Conservation (phyloP, 2,888 invertebrate genomes). For the Sphinx pinastri region DNA sequence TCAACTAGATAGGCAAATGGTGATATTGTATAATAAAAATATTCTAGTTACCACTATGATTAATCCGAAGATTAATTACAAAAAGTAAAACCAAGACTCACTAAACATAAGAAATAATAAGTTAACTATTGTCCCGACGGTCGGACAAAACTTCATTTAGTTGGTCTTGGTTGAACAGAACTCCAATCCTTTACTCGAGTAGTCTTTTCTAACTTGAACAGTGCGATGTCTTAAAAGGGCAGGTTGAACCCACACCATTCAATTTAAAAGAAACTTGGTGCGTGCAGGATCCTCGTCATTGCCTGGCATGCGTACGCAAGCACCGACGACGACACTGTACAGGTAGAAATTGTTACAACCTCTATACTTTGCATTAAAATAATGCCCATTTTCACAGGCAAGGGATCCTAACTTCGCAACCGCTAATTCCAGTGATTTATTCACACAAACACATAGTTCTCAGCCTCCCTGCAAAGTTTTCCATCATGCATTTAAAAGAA, state of each 20-base stretch:
- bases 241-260: constrained; percentile 81
- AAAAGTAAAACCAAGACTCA: constrained; percentile 84
- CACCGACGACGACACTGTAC: constrained; percentile 76
- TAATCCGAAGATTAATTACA: constrained; percentile 60
- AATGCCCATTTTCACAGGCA: constrained; percentile 92
- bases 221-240: constrained; percentile 75
- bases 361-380: constrained; percentile 97
- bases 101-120: constrained; percentile 78
- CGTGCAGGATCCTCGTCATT: constrained; percentile 74
- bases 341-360: constrained; percentile 87
- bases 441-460: constrained; percentile 80
- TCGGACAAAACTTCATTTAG: constrained; percentile 75
- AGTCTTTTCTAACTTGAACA: constrained; percentile 84
- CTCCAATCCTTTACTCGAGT: constrained; percentile 82
- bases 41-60: constrained; percentile 47
- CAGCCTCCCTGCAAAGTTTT: constrained; percentile 83
- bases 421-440: constrained; percentile 77
- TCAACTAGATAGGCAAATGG: constrained; percentile 30
- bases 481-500: constrained; percentile 77
- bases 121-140: constrained; percentile 59
- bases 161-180: constrained; percentile 84
- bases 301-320: constrained; percentile 49
- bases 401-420: constrained; percentile 82
- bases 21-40: constrained; percentile 36
- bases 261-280: constrained; percentile 82